These are phyloP conservation scores for Thaumatotibia leucotreta DNA, from an alignment of 1,140 invertebrate genomes.

Conservation along the genomic window DNA sequence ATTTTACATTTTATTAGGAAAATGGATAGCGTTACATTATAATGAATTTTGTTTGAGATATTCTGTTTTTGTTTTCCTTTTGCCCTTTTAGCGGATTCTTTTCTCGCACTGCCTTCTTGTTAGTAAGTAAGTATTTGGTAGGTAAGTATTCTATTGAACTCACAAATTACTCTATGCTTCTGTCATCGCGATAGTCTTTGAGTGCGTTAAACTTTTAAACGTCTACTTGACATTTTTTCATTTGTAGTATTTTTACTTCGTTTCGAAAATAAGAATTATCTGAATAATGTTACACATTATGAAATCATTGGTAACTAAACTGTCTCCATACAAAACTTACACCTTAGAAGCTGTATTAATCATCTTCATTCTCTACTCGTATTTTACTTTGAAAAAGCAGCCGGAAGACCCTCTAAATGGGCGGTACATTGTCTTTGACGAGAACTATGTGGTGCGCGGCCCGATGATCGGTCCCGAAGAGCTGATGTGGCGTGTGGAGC, in stretches of 20 bases:
- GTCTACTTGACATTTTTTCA: neutral
- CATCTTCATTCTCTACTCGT: neutral
- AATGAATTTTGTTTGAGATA: neutral
- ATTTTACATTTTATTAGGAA: neutral
- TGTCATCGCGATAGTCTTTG: no score
- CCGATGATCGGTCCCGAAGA: neutral
- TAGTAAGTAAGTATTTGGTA: no score
- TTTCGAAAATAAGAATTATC: neutral
- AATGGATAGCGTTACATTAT: neutral
- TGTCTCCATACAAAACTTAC: neutral
- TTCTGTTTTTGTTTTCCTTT: neutral
- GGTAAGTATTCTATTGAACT: no score
- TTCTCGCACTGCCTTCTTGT: neutral
- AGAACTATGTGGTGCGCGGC: neutral
- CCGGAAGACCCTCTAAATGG: neutral
- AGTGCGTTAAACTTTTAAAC: neutral
- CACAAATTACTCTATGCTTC: no score
- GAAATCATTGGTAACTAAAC: neutral
- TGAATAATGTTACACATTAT: neutral
- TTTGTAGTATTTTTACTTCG: neutral
- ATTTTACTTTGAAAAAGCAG: neutral
- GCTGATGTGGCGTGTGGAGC: conserved; percentile 10
- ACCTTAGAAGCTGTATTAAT: neutral
- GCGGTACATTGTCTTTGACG: neutral
- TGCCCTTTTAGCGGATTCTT: neutral